Conservation (phyloP, 2,113 vertebrate species). For the Synchiropus splendidus region DNA sequence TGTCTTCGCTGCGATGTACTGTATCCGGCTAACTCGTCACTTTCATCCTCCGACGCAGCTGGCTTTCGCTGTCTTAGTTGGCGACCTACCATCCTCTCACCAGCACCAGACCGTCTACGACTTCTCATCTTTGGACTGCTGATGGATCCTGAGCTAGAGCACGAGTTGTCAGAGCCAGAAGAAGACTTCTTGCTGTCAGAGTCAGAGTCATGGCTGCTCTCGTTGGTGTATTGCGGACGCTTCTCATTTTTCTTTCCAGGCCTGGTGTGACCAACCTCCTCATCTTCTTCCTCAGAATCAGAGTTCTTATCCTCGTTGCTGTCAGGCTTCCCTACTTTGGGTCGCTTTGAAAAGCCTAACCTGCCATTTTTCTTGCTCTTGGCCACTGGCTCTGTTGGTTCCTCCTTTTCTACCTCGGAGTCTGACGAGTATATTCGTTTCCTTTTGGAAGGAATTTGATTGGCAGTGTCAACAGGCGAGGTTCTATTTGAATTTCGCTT, state of each 20-base stretch:
- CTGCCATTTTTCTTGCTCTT: slow-evolving; percentile 32
- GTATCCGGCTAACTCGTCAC: slow-evolving; percentile 34
- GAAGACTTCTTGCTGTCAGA: slow-evolving; percentile 47
- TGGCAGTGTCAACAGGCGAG: slow-evolving; percentile 18
- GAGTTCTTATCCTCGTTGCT: slow-evolving; percentile 12
- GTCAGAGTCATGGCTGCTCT: slow-evolving; percentile 44
- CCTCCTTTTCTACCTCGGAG: slow-evolving; percentile 48
- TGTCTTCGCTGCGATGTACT: slow-evolving; percentile 23
- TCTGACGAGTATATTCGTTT: slow-evolving; percentile 61
- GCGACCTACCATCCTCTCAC: slow-evolving; percentile 23
- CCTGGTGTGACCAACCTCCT: slow-evolving; percentile 4
- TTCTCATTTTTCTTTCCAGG: slow-evolving; percentile 9
- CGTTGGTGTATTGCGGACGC: slow-evolving; percentile 37
- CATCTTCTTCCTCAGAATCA: slow-evolving; percentile 21
- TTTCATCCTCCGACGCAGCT: slow-evolving; percentile 47
- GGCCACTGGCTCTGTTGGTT: slow-evolving; percentile 6
- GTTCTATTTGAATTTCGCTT: slow-evolving; percentile 15
- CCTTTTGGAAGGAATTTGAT: slow-evolving; percentile 45
- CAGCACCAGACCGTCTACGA: slow-evolving; percentile 12
- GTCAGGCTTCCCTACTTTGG: slow-evolving; percentile 31
- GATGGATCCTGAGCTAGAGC: slow-evolving; percentile 56
- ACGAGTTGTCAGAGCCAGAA: slow-evolving; percentile 43
- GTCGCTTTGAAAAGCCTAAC: slow-evolving; percentile 18
- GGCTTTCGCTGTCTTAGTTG: slow-evolving; percentile 24
- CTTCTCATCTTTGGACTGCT: slow-evolving; percentile 58